phyloP scores from a whole-genome alignment of 2,888 invertebrate species.

The Notodonta dromedarius region DNA sequence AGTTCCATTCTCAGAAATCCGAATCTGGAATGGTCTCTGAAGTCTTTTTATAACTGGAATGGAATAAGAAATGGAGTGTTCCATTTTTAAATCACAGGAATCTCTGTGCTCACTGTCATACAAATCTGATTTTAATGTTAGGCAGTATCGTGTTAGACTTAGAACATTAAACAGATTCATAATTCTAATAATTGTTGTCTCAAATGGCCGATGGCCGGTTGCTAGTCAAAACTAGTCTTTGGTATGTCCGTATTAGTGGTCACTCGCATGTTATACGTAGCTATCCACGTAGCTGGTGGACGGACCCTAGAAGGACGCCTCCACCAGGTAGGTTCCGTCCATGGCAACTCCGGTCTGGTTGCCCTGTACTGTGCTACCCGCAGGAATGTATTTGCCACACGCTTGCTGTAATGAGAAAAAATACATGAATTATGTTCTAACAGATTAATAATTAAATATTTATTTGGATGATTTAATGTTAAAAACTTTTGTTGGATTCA shows the following conservation, averaged over 20 bases:
- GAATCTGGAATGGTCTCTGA: conserved; percentile 38
- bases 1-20: conserved; percentile 32
- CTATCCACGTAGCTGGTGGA: conserved; percentile 71
- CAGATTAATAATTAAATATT: background rate
- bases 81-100: conserved; percentile 46
- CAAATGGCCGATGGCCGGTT: conserved; percentile 33
- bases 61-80: conserved; percentile 45
- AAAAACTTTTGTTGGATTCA: background rate
- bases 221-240: conserved; percentile 35
- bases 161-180: conserved; percentile 62
- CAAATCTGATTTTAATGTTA: conserved; percentile 66
- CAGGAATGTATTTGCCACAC: conserved; percentile 94
- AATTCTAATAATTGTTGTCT: conserved; percentile 75
- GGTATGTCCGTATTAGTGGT: conserved; percentile 24
- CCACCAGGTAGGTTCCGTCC: conserved; percentile 94
- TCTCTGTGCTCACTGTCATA: conserved; percentile 46
- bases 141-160: conserved; percentile 80
- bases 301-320: conserved; percentile 90
- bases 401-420: conserved; percentile 86
- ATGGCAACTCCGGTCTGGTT: conserved; percentile 92
- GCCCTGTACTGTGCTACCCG: conserved; percentile 91
- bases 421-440: background rate
- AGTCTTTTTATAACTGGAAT: conserved; percentile 47
- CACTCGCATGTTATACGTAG: conserved; percentile 61
- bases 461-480: no score